Conservation (phyloP, 2,888 invertebrate genomes). For the Branchellion lobata region DNA sequence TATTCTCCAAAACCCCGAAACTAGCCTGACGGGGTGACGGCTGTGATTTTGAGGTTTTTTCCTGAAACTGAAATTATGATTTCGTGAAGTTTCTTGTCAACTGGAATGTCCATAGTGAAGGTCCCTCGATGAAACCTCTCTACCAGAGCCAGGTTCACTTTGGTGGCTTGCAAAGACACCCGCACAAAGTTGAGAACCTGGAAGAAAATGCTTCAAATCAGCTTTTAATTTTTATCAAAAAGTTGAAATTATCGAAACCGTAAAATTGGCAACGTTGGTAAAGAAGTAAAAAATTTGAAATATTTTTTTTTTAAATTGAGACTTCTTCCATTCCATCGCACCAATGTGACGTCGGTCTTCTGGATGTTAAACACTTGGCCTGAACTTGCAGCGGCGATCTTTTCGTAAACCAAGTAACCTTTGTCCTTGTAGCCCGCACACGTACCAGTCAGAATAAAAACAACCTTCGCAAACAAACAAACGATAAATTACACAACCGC, state of each 20-base stretch:
- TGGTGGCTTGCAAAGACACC: constrained; percentile 69
- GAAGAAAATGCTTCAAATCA: constrained; percentile 16
- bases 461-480: constrained; percentile 69
- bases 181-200: constrained; percentile 67
- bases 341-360: constrained; percentile 73
- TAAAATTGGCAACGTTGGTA: background rate
- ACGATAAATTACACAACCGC: background rate
- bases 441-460: constrained; percentile 74
- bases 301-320: too few species aligned
- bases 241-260: too few species aligned
- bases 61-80: constrained; percentile 74
- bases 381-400: constrained; percentile 73
- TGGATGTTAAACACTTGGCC: constrained; percentile 74
- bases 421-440: constrained; percentile 70
- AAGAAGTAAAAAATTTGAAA: background rate
- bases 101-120: constrained; percentile 64
- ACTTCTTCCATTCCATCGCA: constrained; percentile 60
- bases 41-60: constrained; percentile 68
- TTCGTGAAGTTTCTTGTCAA: constrained; percentile 70
- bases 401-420: constrained; percentile 72
- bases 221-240: too few species aligned
- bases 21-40: constrained; percentile 64
- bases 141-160: constrained; percentile 70
- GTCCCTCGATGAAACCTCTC: constrained; percentile 60
- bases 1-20: background rate